Evolutionary conservation across 2,888 invertebrate species (phyloP).

Genomic region (Pseudococcus jackbeardsleyi): DNA sequence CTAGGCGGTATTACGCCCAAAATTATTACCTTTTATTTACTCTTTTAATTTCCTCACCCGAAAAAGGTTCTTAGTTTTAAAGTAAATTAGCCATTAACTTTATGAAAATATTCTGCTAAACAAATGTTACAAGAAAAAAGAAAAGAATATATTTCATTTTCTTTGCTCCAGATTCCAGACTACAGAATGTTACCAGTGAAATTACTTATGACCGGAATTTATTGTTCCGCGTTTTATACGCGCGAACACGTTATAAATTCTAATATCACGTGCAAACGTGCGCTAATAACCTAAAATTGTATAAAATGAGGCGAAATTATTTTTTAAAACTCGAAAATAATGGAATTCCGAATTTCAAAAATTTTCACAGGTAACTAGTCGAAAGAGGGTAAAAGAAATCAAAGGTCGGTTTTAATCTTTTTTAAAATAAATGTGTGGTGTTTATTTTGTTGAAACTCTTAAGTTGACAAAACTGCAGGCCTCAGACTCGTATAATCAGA

Average conservation of each 20-base stretch:
- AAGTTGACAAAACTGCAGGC: too few relatives aligned
- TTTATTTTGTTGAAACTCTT: too few relatives aligned
- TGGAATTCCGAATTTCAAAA: background rate
- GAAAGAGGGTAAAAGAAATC: too few relatives aligned
- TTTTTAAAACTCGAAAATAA: background rate
- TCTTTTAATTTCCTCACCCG: background rate
- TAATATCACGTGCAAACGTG: background rate
- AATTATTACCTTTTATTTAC: conserved; percentile 54
- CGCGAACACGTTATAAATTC: conserved; percentile 23
- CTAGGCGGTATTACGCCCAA: background rate
- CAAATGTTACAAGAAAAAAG: conserved; percentile 49
- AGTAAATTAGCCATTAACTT: conserved; percentile 49
- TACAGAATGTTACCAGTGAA: background rate
- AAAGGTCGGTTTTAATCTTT: too few relatives aligned
- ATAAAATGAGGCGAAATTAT: conserved; percentile 2
- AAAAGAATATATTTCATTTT: conserved; percentile 51
- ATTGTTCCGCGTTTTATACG: background rate
- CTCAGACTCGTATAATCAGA: too few relatives aligned
- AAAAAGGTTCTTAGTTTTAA: conserved; percentile 55
- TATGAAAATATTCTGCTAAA: background rate
- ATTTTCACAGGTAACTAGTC: background rate
- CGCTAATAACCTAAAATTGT: background rate
- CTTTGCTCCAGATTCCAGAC: background rate
- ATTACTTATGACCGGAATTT: conserved; percentile 32
- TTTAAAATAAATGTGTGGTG: too few relatives aligned